Evolutionary conservation across 2,113 vertebrate species (phyloP), one percentile per base, ranked within the genome.

Genomic region (Aplodontia rufa): DNA sequence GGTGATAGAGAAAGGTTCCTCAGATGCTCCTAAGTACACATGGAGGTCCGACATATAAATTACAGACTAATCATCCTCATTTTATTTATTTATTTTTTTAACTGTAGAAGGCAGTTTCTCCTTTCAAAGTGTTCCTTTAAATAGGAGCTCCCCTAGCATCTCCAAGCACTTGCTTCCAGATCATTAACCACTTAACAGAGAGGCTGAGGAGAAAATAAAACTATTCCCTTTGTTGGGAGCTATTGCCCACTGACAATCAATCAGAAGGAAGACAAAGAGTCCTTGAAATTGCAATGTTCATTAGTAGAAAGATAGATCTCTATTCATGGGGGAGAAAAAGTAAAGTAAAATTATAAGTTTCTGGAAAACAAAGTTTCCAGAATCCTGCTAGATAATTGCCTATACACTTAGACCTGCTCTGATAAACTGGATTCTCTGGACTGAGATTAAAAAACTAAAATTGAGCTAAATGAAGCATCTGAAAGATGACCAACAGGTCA

Each of bases 131-230:
- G 26, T 90, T 93, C 35, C 96, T 95, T 95, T 91, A 78, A 92
- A 86, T 81, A 95, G 80, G 71, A 55, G 40, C 42, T 84, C 47
- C 87, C 90, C 47, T 49, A 83, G 55, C 5, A 85, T 91, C 72
- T 95, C 90, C 79, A 55, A 96, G 28, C 32, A 53, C 69, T 96
- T 85, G 69, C 78, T 96, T 97, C 81, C 85, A 95, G 81, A 95
- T 93, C 96, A 96, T 91, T 96, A 97, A 91, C 72, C 71, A 83
- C 55, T 86, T 96, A 96, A 95, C 74, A 68, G 81, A 95, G 53
- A 93, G 51, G 62, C 35, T 51, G 17, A 94, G n/a, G 47, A 95
- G 35, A 62, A 85, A 94, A 91, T 93, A 40, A 96, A 92, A 74
- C 47, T 22, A 51, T 93, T 88, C 68, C 28, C 51, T 88, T 95